Base-by-base conservation (phyloP, 2,888 invertebrate species). In the Tetragonula carbonaria region DNA sequence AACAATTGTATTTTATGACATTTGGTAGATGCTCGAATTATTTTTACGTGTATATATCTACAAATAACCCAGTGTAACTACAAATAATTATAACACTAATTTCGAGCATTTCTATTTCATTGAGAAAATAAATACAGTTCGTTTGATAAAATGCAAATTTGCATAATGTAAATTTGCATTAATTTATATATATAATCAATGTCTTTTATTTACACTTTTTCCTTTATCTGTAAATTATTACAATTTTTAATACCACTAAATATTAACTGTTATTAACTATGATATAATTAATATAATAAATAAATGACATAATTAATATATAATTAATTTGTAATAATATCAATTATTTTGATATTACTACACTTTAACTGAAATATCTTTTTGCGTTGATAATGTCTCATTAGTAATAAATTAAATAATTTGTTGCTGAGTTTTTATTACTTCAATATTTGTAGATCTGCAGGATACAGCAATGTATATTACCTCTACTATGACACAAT, bases 401-500 rank as follows among this genome's bases (percentile, higher is more conserved):
- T 62, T 4, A 6, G 4, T 16, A 38, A 21, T 57, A 3, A 33
- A 57, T 57, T 71, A 2, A 33, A 57, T 57, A 45, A 57, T 62
- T 18, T 62, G 6, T 62, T 62, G 4, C 21, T 73, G 38, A 53
- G 38, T 71, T 0, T 6, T 53, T 45, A 53, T 28, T 45, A 33
- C 5, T 77, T 74, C 71, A 63, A 62, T 33, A 16, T 23, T 38
- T 51, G 1, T 55, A 55, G 14, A 70, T 70, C 2, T 55, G 14
- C 14, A 55, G 4, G 14, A 70, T 55, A 33, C 21, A 23, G 23
- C 23, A 28, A 70, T 66, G n/a, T 0, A 5, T 53, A 79, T 14
- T 28, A 57, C 23, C 14, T 72, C 74, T 68, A 53, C 8, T 67
- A 70, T 70, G 70, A 76, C 63, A 67, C 14, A 16, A 28, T n/a